Percentiles rank a stretch among this genome's conserved stretches.
Evolutionary conservation across 2,113 vertebrate species (phyloP).

Genomic region (Oncorhynchus masou): DNA sequence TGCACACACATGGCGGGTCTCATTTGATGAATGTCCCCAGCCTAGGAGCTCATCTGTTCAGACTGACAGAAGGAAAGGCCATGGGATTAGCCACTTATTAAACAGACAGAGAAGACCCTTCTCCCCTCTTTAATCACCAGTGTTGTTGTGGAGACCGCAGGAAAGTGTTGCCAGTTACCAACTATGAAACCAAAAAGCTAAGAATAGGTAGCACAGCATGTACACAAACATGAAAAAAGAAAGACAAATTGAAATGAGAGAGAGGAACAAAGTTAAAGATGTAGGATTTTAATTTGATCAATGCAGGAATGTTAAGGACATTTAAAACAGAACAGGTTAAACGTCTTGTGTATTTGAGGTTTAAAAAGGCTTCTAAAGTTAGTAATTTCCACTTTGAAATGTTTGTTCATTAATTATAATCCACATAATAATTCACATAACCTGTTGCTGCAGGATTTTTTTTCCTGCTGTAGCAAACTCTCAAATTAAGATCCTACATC

Average conservation of each 20-base stretch:
- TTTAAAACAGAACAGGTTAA: too few relatives aligned
- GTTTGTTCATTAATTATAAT: too few relatives aligned
- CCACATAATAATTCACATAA: too few relatives aligned
- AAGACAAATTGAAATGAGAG: neutral
- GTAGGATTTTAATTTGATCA: too few relatives aligned
- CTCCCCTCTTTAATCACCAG: constrained; percentile 52
- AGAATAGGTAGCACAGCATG: neutral
- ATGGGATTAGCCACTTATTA: constrained; percentile 58
- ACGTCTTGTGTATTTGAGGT: too few relatives aligned
- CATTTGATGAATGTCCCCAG: constrained; percentile 48
- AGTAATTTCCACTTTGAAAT: too few relatives aligned
- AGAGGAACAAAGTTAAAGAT: neutral
- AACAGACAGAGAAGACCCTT: constrained; percentile 27
- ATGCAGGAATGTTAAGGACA: too few relatives aligned
- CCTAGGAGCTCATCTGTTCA: constrained; percentile 49
- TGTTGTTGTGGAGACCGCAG: constrained; percentile 34
- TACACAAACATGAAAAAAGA: neutral
- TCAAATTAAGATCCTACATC: too few relatives aligned
- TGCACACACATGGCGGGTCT: neutral
- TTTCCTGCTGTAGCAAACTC: too few relatives aligned
- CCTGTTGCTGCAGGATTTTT: too few relatives aligned
- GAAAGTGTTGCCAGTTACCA: constrained; percentile 18
- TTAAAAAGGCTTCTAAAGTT: too few relatives aligned
- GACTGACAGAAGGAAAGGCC: constrained; percentile 61
- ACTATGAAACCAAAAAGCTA: neutral